Percentiles rank a stretch among this genome's conserved stretches.
These are phyloP conservation scores for Crenichthys baileyi DNA, from an alignment of 2,797 vertebrate genomes.

Conservation along the genomic window DNA sequence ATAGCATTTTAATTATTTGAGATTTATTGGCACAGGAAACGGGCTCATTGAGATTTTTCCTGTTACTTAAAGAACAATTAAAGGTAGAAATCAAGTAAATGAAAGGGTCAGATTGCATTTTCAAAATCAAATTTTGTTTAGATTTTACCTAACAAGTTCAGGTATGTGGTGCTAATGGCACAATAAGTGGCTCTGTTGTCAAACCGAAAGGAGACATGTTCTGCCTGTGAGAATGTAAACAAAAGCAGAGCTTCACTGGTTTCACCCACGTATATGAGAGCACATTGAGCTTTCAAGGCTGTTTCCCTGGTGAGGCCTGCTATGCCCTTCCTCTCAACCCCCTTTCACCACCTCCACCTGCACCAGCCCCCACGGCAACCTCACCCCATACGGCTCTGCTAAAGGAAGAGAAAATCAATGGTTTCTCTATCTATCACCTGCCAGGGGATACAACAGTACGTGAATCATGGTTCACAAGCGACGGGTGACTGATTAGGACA, in stretches of 20 bases:
- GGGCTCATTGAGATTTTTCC: no score
- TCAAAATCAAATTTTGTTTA: neutral
- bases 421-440: conserved; percentile 72
- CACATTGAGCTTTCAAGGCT: conserved; percentile 49
- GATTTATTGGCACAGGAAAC: no score
- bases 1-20: no score
- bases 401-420: conserved; percentile 74
- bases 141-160: neutral
- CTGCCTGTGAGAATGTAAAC: conserved; percentile 70
- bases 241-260: conserved; percentile 35
- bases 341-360: conserved; percentile 21
- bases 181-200: conserved; percentile 2
- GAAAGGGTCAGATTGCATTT: neutral
- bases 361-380: conserved; percentile 12
- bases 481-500: conserved; percentile 78
- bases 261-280: conserved; percentile 17
- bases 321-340: conserved; percentile 55
- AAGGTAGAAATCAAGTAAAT: neutral
- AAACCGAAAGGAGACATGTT: conserved; percentile 29
- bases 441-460: conserved; percentile 64
- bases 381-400: conserved; percentile 31
- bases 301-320: conserved; percentile 48
- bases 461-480: conserved; percentile 77
- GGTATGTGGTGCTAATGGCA: neutral
- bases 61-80: no score